phyloP scores from a whole-genome alignment of 2,888 invertebrate genomes.

The Neocrepidodera transversa region DNA sequence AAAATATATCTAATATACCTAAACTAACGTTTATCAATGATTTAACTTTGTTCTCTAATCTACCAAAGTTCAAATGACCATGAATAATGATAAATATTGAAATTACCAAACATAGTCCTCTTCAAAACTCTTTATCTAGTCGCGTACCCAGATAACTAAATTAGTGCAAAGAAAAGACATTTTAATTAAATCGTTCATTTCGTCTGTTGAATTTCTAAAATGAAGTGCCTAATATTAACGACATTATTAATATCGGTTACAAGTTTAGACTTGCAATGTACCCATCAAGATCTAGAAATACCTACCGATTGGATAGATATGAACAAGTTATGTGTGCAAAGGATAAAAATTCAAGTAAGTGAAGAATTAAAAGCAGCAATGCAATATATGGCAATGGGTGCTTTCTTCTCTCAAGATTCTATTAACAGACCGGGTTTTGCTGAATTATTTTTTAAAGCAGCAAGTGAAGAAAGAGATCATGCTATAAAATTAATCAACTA shows the following conservation, averaged over 20 bases:
- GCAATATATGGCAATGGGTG: constrained; percentile 86
- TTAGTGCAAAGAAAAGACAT: not conserved
- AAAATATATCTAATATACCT: too few relatives aligned
- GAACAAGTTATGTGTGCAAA: constrained; percentile 67
- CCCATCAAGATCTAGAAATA: constrained; percentile 62
- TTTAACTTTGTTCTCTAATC: too few relatives aligned
- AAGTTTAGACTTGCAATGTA: not conserved
- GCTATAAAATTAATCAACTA: constrained; percentile 88
- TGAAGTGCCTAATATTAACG: not conserved
- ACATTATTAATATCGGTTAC: not conserved
- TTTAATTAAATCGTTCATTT: not conserved
- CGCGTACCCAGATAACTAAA: not conserved
- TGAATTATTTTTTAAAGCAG: constrained; percentile 83
- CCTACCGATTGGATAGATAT: constrained; percentile 74
- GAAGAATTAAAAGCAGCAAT: constrained; percentile 81
- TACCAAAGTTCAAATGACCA: too few relatives aligned
- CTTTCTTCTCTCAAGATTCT: constrained; percentile 79
- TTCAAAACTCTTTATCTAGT: not conserved
- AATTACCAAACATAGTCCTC: not conserved
- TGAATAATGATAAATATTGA: too few relatives aligned
- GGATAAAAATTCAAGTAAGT: constrained; percentile 76
- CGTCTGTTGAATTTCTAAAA: not conserved
- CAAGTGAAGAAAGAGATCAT: constrained; percentile 87
- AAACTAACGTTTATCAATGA: too few relatives aligned
- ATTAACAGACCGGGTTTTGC: constrained; percentile 88